A percentile compares a stretch with the other conserved stretches of the same genome.
Conservation (phyloP, 2,888 invertebrate genomes). For the Plebejus argus region DNA sequence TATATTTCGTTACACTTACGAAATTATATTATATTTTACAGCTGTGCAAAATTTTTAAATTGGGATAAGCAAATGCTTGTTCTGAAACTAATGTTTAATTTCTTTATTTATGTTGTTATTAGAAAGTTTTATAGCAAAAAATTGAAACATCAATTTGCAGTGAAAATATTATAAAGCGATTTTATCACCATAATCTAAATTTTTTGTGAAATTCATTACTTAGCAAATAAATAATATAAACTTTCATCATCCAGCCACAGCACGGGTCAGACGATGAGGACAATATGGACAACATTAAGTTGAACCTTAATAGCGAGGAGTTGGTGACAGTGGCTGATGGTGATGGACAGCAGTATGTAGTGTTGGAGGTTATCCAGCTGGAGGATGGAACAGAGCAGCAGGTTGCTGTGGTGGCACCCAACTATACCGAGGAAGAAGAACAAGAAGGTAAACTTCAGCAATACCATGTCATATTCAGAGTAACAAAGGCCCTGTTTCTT, state of each 20-base stretch:
- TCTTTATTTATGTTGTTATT: too few species aligned
- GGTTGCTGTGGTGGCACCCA: constrained; percentile 79
- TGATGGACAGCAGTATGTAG: constrained; percentile 90
- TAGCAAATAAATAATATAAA: not conserved
- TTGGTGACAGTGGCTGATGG: constrained; percentile 62
- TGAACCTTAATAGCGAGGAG: constrained; percentile 52
- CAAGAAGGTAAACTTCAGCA: constrained; percentile 15
- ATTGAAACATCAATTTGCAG: too few species aligned
- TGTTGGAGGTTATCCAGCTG: constrained; percentile 93
- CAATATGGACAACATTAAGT: constrained; percentile 51
- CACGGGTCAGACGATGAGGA: constrained; percentile 55
- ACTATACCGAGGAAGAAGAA: constrained; percentile 57
- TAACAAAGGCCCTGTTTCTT: too few species aligned
- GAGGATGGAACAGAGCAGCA: constrained; percentile 84
- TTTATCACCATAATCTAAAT: not conserved
- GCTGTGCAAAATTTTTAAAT: too few species aligned
- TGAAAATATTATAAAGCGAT: too few species aligned
- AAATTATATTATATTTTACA: too few species aligned
- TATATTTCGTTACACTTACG: too few species aligned
- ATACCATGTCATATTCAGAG: too few species aligned
- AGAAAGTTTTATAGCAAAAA: too few species aligned
- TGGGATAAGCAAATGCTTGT: too few species aligned
- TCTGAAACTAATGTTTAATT: too few species aligned
- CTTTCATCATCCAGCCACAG: constrained; percentile 2
- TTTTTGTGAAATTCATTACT: not conserved